phyloP scores from a whole-genome alignment of 2,888 invertebrate species.

The Parnassius apollo region DNA sequence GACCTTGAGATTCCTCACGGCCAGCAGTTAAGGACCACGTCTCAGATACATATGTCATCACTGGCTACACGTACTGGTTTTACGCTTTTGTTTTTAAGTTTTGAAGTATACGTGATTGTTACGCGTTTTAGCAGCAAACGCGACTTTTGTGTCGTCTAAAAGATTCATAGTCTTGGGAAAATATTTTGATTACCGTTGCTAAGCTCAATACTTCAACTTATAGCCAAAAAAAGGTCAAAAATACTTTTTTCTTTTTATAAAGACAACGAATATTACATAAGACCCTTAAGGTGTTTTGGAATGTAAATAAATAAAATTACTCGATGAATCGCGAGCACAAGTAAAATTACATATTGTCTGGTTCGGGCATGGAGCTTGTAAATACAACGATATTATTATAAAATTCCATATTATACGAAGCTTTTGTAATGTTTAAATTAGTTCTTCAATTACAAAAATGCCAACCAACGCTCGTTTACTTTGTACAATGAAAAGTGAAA shows the following conservation, averaged over 20 bases:
- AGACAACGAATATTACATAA: background rate
- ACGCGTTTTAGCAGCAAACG: too few species aligned
- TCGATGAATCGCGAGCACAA: background rate
- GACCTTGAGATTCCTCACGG: too few species aligned
- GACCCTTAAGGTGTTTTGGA: background rate
- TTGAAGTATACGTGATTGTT: too few species aligned
- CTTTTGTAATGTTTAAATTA: constrained; percentile 19
- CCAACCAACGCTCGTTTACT: constrained; percentile 13
- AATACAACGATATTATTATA: constrained; percentile 16
- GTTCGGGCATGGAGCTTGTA: constrained; percentile 10
- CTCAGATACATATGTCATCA: too few species aligned
- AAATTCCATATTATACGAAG: constrained; percentile 13
- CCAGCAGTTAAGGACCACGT: too few species aligned
- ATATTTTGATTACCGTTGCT: too few species aligned
- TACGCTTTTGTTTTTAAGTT: too few species aligned
- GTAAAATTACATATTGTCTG: constrained; percentile 18
- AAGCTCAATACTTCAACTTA: too few species aligned
- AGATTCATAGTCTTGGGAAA: too few species aligned
- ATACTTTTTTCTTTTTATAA: background rate
- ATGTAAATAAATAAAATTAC: constrained; percentile 14
- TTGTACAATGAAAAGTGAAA: constrained; percentile 8
- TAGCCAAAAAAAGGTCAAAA: background rate
- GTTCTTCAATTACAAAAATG: constrained; percentile 16
- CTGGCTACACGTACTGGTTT: too few species aligned
- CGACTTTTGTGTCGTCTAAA: too few species aligned